phyloP scores from a whole-genome alignment of 2,113 vertebrate species.

The Oncorhynchus kisutch region DNA sequence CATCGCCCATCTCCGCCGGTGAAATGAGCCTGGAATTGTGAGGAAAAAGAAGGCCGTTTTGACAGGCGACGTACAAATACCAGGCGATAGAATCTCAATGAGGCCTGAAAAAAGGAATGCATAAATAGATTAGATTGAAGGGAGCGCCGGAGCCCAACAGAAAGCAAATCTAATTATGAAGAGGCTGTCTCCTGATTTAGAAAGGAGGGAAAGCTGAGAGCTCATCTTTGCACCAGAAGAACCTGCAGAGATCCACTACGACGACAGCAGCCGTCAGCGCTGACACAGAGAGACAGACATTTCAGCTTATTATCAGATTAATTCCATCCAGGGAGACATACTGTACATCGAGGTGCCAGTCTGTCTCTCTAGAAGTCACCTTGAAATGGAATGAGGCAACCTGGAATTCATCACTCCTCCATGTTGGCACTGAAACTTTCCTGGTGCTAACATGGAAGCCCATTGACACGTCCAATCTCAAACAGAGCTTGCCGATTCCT shows the following conservation, averaged over 20 bases:
- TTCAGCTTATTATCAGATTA: conserved; percentile 45
- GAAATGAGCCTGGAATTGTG: conserved; percentile 74
- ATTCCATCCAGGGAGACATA: conserved; percentile 31
- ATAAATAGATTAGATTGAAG: conserved; percentile 78
- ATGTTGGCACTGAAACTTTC: not conserved
- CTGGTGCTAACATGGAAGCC: too few species aligned
- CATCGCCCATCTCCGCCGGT: conserved; percentile 63
- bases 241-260: conserved; percentile 58
- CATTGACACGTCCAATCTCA: too few species aligned
- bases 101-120: conserved; percentile 74
- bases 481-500: too few species aligned
- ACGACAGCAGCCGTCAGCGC: conserved; percentile 43
- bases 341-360: conserved; percentile 28
- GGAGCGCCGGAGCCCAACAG: conserved; percentile 61
- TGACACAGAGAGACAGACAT: conserved; percentile 45
- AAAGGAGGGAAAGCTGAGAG: conserved; percentile 53
- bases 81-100: conserved; percentile 77
- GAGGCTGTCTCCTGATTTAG: conserved; percentile 65
- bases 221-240: conserved; percentile 61
- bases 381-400: conserved; percentile 39
- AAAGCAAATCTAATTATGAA: conserved; percentile 78
- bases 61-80: conserved; percentile 75
- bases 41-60: conserved; percentile 67
- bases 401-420: not conserved
- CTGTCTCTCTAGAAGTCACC: conserved; percentile 20